Evolutionary conservation across 1,140 invertebrate species (phyloP), one percentile per base, ranked within the genome.

Genomic region (Gonioctena quinquepunctata): DNA sequence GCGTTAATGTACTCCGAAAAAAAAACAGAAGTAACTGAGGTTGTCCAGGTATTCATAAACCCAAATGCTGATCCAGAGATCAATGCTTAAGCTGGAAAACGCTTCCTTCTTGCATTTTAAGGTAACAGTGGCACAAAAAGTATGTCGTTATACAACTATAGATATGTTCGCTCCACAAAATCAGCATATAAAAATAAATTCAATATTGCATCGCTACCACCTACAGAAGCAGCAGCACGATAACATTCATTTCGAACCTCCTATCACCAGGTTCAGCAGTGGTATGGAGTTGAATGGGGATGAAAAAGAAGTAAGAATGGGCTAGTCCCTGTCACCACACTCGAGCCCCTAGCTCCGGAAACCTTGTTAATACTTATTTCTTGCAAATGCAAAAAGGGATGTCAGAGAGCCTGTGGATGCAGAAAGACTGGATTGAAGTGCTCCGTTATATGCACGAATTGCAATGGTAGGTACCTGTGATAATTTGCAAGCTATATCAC

Each of bases 391-490:
- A 13, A 16, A 0, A 64, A 64, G 21, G n/a, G 1, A 13, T 8
- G 26, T 48, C 27, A 2, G 25, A 64, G 18, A 64, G 28, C 22
- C 16, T 64, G 61, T 27, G 61, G 48, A 64, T 49, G 61, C 61
- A 64, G 22, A 3, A 63, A 63, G 18, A 27, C 21, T 33, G 11
- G 42, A 21, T 26, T 63, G 1, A 63, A 63, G 27, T 63, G 28
- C 18, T 49, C 61, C 25, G 27, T 63, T 63, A n/a, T 63, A 26
- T 33, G 61, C 61, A 63, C 7, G 25, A 66, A 66, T 26, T 66
- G 63, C n/a, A n/a, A n/a, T n/a, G n/a, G n/a, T n/a, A n/a, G n/a
- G n/a, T n/a, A n/a, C n/a, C n/a, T n/a, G n/a, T 65, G 63, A 60
- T 60, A 4, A 26, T 1, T 63, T 11, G 11, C 27, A 61, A 26